Evolutionary conservation across 2,888 invertebrate genomes (phyloP).

Genomic region (Psylliodes chrysocephalus): DNA sequence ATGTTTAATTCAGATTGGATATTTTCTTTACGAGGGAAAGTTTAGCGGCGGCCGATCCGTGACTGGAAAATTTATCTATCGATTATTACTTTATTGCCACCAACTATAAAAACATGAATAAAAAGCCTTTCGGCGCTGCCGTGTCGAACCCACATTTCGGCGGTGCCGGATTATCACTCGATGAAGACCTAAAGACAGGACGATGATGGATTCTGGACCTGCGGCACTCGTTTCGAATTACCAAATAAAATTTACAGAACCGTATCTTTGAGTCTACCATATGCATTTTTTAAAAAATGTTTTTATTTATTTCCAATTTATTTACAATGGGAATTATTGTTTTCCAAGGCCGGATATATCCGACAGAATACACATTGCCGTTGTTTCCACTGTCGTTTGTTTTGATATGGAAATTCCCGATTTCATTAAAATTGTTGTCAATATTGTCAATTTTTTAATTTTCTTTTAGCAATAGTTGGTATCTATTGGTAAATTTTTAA

Average conservation of each 20-base stretch:
- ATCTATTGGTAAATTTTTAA: no score
- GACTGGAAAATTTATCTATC: slow-evolving; percentile 55
- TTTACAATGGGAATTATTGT: no score
- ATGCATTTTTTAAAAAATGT: no score
- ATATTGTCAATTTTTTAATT: no score
- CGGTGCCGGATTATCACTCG: slow-evolving; percentile 19
- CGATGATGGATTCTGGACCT: slow-evolving; percentile 18
- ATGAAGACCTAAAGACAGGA: slow-evolving; percentile 27
- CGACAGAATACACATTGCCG: no score
- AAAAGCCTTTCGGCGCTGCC: slow-evolving; percentile 31
- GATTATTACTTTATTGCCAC: slow-evolving; percentile 56
- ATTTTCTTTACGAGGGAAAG: slow-evolving; percentile 56
- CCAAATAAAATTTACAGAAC: slow-evolving; percentile 7
- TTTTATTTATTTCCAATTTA: no score
- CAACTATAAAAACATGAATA: slow-evolving; percentile 46
- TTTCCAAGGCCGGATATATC: no score
- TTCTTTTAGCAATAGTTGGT: no score
- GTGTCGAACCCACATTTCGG: slow-evolving; percentile 7
- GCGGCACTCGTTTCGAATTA: background rate
- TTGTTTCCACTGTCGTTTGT: no score
- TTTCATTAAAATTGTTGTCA: no score
- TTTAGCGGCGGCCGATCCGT: slow-evolving; percentile 48
- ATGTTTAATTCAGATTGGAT: slow-evolving; percentile 62
- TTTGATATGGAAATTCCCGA: no score
- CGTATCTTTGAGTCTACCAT: no score